These are phyloP conservation scores for Tanaodytes sp. DNA, from an alignment of 2,888 invertebrate genomes.

Conservation along the genomic window DNA sequence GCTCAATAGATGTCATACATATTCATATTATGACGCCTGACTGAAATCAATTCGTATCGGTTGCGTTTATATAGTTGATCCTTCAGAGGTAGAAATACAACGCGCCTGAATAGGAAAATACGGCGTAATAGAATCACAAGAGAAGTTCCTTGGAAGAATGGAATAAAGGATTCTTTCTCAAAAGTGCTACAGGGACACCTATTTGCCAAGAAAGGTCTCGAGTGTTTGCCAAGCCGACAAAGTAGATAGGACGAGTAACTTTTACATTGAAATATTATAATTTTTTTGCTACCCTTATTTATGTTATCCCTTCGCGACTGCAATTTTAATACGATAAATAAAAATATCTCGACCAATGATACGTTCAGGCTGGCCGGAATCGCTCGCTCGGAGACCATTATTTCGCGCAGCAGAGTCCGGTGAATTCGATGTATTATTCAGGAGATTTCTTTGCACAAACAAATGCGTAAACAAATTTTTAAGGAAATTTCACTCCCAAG, in stretches of 20 bases:
- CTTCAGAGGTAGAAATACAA: slow-evolving; percentile 47
- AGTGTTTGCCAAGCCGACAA: slow-evolving; percentile 52
- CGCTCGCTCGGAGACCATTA: slow-evolving; percentile 2
- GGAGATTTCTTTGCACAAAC: too few species aligned
- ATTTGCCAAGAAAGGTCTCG: slow-evolving; percentile 53
- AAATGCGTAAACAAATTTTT: too few species aligned
- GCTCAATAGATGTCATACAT: slow-evolving; percentile 61
- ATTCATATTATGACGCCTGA: slow-evolving; percentile 59
- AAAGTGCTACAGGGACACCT: slow-evolving; percentile 54
- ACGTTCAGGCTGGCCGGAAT: slow-evolving; percentile 14
- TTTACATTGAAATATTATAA: slow-evolving; percentile 53
- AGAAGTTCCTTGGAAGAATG: slow-evolving; percentile 51
- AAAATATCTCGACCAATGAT: slow-evolving; percentile 10
- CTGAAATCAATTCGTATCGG: slow-evolving; percentile 56
- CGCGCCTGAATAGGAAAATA: slow-evolving; percentile 51
- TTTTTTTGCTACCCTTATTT: slow-evolving; percentile 46
- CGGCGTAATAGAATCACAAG: slow-evolving; percentile 50
- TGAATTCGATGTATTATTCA: too few species aligned
- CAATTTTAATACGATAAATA: slow-evolving; percentile 16
- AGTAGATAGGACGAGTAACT: slow-evolving; percentile 46
- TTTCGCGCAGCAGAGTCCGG: too few species aligned
- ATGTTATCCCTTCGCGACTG: slow-evolving; percentile 29
- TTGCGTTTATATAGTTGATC: slow-evolving; percentile 52
- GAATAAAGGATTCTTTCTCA: slow-evolving; percentile 53
- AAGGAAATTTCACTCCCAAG: too few species aligned